Evolutionary conservation across 2,888 invertebrate species (phyloP), one percentile per base, ranked within the genome.

Genomic region (Petrophora chlorosata): DNA sequence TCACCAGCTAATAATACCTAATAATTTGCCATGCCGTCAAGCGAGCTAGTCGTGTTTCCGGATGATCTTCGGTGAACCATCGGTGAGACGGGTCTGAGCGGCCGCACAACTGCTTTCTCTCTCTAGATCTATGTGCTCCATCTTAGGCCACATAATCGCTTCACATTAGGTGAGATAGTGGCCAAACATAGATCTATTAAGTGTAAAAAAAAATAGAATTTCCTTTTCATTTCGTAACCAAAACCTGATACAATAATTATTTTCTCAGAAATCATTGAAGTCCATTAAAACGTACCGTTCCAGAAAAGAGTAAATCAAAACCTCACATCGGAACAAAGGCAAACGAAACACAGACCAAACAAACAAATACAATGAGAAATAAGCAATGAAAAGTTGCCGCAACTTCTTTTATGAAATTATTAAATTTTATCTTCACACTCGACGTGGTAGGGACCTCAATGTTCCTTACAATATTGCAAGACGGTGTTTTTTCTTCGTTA

Each of bases 401-500:
- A 36, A 44, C 23, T 38, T 45, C 38, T 45, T 44, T 38, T 32
- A 32, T 45, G 45, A 45, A 38, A 45, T 45, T 38, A 38, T 45
- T 32, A 38, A 45, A 45, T 45, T 45, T 33, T 33, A 38, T 45
- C 32, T 38, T 45, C 35, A 44, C 44, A 44, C 44, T 45, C 17
- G 25, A 32, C 38, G 25, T 23, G 19, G 42, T 10, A 35, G 8
- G 25, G 17, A 25, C 25, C 30, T 33, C 16, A 33, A 16, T 41
- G 28, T 39, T 43, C 39, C 38, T 17, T 41, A 44, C 41, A 54
- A 48, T 51, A 52, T 43, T 41, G 45, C 35, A 35, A 12, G 51
- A 43, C 39, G 34, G 39, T 34, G 43, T 46, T 57, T 56, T 52
- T 57, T 49, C 49, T 43, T 47, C 49, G 54, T 54, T 54, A 52